Evolutionary conservation across 2,888 invertebrate genomes (phyloP).

Genomic region (Ditula angustiorana): DNA sequence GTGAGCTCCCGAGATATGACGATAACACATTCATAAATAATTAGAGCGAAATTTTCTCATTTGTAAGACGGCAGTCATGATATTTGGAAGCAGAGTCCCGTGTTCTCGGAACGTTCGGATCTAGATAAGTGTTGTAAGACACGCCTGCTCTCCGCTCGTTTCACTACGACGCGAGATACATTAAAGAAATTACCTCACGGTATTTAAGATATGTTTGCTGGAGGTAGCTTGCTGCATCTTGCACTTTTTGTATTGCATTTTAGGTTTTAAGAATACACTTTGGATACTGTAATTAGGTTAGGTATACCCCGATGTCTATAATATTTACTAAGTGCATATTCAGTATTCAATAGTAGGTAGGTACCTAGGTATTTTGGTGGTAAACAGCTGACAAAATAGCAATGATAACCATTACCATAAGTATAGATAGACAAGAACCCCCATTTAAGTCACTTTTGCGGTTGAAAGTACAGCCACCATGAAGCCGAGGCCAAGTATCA

Average conservation of each 20-base stretch:
- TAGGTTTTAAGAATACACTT: neutral
- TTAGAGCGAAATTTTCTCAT: constrained; percentile 86
- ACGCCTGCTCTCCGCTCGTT: constrained; percentile 76
- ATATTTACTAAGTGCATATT: no score
- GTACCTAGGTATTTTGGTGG: no score
- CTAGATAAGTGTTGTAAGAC: constrained; percentile 78
- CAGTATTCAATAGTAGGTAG: no score
- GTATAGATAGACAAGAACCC: constrained; percentile 8
- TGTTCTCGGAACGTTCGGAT: constrained; percentile 79
- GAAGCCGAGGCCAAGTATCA: constrained; percentile 50
- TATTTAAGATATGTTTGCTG: constrained; percentile 34
- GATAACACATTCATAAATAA: constrained; percentile 86
- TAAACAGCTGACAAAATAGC: no score
- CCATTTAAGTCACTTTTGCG: constrained; percentile 40
- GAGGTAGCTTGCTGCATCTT: constrained; percentile 11
- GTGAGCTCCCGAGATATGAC: constrained; percentile 83
- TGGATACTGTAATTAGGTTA: no score
- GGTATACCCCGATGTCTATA: no score
- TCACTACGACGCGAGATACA: constrained; percentile 55
- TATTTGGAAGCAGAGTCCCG: constrained; percentile 81
- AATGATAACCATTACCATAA: constrained; percentile 5
- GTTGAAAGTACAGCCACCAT: constrained; percentile 41
- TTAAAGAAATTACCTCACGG: constrained; percentile 38
- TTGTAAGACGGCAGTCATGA: constrained; percentile 85
- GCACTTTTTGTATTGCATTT: constrained; percentile 2